Percentiles rank a stretch among this genome's conserved stretches.
Conservation (phyloP, 2,888 invertebrate species). For the Drosophila falleni region DNA sequence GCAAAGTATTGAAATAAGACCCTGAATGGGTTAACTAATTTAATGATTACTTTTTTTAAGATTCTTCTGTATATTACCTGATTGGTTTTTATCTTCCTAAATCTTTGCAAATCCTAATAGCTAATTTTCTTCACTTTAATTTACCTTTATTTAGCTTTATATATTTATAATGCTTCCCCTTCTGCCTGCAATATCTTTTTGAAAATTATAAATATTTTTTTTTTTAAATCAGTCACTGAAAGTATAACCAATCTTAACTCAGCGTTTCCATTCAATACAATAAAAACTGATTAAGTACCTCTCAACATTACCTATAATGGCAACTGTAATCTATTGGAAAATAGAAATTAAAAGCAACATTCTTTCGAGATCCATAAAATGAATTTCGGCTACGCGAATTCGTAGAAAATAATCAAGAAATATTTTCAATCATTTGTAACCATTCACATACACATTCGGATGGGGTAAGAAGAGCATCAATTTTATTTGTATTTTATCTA, state of each 20-base stretch:
- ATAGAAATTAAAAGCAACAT: constrained; percentile 46
- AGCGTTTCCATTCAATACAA: not conserved
- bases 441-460: constrained; percentile 16
- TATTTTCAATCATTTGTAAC: constrained; percentile 68
- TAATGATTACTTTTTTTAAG: too few species aligned
- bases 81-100: too few species aligned
- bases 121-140: too few species aligned
- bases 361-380: constrained; percentile 59
- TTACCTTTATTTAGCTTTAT: too few species aligned
- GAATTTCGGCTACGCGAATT: constrained; percentile 60
- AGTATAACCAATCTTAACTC: not conserved
- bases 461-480: constrained; percentile 47
- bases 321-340: constrained; percentile 5
- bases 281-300: not conserved
- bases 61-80: too few species aligned
- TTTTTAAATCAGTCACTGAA: not conserved
- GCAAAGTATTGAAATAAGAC: too few species aligned
- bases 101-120: too few species aligned
- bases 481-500: constrained; percentile 69
- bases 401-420: constrained; percentile 78
- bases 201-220: too few species aligned
- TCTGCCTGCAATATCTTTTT: too few species aligned
- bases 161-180: too few species aligned
- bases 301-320: constrained; percentile 9
- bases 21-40: too few species aligned